Evolutionary conservation across 2,888 invertebrate species (phyloP), one percentile per base, ranked within the genome.

Genomic region (Orthosia gracilis): DNA sequence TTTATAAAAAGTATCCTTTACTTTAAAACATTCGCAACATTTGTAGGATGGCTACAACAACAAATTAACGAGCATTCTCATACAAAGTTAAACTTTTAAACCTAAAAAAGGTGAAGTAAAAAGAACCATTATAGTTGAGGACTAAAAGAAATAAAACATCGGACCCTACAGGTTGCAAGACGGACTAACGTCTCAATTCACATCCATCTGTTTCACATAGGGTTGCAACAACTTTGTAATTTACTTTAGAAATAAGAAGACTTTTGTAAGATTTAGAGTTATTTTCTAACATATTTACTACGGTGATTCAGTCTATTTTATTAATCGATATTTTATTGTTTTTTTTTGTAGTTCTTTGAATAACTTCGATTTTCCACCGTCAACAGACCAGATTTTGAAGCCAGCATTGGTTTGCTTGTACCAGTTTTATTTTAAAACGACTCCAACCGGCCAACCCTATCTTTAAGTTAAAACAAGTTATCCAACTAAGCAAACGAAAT

Each of bases 131-230:
- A 91, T 90, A 88, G 89, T 89, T 85, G 84, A 86, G 86, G 84
- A 85, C 75, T 83, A 87, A 87, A 85, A 87, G 89, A 89, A 92
- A 91, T 89, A 91, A 92, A 92, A 93, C 88, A 88, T 84, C 84
- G 87, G 92, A 92, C 91, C 92, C 93, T 91, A 91, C 89, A 91
- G 91, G 92, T 92, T 89, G 92, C 85, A 83, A 88, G 87, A 84
- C 83, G 65, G 58, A 88, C 87, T 90, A 91, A 94, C 92, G 91
- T 92, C 94, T 94, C 92, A 94, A 94, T 94, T 90, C 89, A 86
- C 90, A 87, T 92, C 89, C 91, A 90, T 90, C 87, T 81, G 78
- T 76, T 80, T 61, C 64, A 62, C 62, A 50, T 69, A 87, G 87
- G 85, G 86, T 15, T 88, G 87, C 72, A 76, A 47, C 65, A n/a